phyloP scores from a whole-genome alignment of 2,888 invertebrate species.

The Orgyia antiqua region DNA sequence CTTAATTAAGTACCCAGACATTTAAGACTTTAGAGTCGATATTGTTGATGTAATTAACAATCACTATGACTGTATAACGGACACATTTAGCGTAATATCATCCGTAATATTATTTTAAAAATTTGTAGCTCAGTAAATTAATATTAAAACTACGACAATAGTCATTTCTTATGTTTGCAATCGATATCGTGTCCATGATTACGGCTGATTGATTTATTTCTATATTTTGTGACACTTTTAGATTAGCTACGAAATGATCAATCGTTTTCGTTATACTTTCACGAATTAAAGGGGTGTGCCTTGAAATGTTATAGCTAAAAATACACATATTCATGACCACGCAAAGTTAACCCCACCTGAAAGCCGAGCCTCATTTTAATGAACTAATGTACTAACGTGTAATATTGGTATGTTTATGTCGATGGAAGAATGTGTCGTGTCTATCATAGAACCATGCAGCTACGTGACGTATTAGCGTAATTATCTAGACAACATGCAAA shows the following conservation, averaged over 20 bases:
- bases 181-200: too few relatives aligned
- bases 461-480: slow-evolving; percentile 4
- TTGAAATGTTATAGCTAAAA: slow-evolving; percentile 40
- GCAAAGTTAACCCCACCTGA: slow-evolving; percentile 48
- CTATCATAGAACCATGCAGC: slow-evolving; percentile 9
- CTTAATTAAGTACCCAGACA: too few relatives aligned
- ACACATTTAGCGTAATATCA: too few relatives aligned
- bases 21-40: too few relatives aligned
- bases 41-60: too few relatives aligned
- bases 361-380: slow-evolving; percentile 59
- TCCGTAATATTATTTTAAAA: too few relatives aligned
- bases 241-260: slow-evolving; percentile 30
- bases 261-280: slow-evolving; percentile 32
- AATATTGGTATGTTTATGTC: slow-evolving; percentile 16
- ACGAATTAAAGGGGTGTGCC: slow-evolving; percentile 41
- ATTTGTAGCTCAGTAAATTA: too few relatives aligned
- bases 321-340: slow-evolving; percentile 65
- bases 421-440: slow-evolving; percentile 23
- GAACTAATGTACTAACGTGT: slow-evolving; percentile 26
- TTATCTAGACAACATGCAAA: slow-evolving; percentile 1
- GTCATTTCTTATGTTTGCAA: too few relatives aligned
- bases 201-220: too few relatives aligned
- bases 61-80: too few relatives aligned
- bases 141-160: too few relatives aligned
- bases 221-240: too few relatives aligned